Conservation (phyloP, 2,797 vertebrate genomes). For the Rhodeus uyekii region DNA sequence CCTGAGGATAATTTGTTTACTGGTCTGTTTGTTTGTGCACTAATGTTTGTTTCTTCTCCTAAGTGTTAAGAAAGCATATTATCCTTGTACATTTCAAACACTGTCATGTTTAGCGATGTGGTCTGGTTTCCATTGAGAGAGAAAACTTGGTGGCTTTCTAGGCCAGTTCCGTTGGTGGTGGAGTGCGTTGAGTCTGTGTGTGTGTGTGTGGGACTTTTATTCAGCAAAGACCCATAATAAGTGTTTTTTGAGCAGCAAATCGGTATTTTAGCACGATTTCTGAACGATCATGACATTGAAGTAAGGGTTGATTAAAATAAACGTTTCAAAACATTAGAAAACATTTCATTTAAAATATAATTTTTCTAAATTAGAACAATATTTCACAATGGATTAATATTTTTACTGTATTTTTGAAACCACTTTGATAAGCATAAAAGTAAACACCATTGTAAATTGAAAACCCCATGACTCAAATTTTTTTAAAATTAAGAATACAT, state of each 20-base stretch:
- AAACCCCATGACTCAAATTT: neutral
- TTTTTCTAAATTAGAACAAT: too few species aligned
- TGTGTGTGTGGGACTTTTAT: too few species aligned
- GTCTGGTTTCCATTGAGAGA: slow-evolving; percentile 43
- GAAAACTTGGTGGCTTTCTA: slow-evolving; percentile 10
- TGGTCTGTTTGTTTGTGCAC: slow-evolving; percentile 54
- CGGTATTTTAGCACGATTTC: too few species aligned
- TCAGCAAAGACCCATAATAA: neutral
- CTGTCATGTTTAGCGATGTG: slow-evolving; percentile 48
- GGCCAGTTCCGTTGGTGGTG: neutral
- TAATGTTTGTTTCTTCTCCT: slow-evolving; percentile 59
- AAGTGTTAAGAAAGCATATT: slow-evolving; percentile 56
- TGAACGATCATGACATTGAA: too few species aligned
- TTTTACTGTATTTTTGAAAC: neutral
- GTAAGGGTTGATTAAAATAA: too few species aligned
- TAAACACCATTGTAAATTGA: neutral
- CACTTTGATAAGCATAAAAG: neutral
- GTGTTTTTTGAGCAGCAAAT: too few species aligned
- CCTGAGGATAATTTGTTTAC: slow-evolving; percentile 56
- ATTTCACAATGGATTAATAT: neutral
- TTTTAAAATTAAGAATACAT: too few species aligned
- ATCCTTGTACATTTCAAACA: slow-evolving; percentile 45
- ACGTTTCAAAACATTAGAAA: too few species aligned
- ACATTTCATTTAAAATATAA: too few species aligned
- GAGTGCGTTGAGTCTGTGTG: neutral